Evolutionary conservation across 1,140 invertebrate genomes (phyloP).

Genomic region (Helicorthomorpha holstii): DNA sequence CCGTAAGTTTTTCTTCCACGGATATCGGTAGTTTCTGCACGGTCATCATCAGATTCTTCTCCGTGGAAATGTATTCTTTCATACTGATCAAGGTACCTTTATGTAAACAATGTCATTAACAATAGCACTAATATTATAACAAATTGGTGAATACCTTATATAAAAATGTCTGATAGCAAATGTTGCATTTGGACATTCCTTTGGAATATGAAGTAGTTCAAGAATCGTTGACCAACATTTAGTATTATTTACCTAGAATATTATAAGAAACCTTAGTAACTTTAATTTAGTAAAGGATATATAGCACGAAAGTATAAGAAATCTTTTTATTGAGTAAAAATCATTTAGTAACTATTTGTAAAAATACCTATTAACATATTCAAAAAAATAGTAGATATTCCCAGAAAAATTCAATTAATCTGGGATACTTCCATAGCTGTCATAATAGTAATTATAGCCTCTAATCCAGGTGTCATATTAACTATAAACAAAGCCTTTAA

Average conservation of each 20-base stretch:
- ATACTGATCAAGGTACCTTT: constrained; percentile 60
- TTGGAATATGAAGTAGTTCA: constrained; percentile 54
- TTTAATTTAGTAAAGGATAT: no score
- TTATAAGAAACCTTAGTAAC: no score
- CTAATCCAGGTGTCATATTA: no score
- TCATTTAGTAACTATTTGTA: no score
- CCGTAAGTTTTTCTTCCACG: constrained; percentile 48
- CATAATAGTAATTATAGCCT: no score
- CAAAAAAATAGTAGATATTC: no score
- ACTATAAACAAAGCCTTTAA: no score
- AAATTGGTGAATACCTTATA: constrained; percentile 24
- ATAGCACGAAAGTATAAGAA: no score
- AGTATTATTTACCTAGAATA: constrained; percentile 58
- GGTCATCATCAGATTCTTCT: constrained; percentile 47
- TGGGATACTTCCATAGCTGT: no score
- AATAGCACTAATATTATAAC: not conserved
- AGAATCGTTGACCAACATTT: constrained; percentile 68
- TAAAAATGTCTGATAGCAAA: constrained; percentile 77
- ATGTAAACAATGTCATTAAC: not conserved
- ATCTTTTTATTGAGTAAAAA: no score
- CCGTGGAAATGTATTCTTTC: constrained; percentile 70
- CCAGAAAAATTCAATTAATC: no score
- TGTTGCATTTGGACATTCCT: constrained; percentile 65
- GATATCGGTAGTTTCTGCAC: constrained; percentile 56
- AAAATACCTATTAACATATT: no score